Evolutionary conservation across 2,888 invertebrate genomes (phyloP).

Genomic region (Nemoura dubitans): DNA sequence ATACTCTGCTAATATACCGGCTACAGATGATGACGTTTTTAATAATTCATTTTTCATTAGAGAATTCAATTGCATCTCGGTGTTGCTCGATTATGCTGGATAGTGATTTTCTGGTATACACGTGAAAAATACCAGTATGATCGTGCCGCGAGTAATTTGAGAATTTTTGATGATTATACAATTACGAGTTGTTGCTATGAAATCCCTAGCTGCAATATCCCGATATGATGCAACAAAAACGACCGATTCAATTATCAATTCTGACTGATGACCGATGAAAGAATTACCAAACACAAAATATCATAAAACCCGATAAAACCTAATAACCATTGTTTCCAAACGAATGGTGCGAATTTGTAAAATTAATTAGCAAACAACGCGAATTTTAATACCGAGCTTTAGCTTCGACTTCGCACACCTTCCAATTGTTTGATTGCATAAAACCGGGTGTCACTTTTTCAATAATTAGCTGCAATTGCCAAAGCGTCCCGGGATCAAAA

Average conservation of each 20-base stretch:
- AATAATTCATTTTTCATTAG: neutral
- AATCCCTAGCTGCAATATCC: constrained; percentile 7
- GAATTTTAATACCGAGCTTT: neutral
- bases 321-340: neutral
- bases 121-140: neutral
- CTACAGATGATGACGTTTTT: neutral
- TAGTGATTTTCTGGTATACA: neutral
- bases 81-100: neutral
- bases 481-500: neutral
- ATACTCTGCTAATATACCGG: neutral
- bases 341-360: neutral
- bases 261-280: constrained; percentile 12
- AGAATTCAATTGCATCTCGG: neutral
- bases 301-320: constrained; percentile 12
- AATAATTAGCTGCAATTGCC: neutral
- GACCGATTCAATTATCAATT: neutral
- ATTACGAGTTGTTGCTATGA: neutral
- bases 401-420: neutral
- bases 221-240: constrained; percentile 7
- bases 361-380: neutral
- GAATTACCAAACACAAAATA: neutral
- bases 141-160: neutral
- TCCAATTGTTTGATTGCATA: neutral
- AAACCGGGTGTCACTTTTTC: constrained; percentile 12
- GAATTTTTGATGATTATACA: neutral